Evolutionary conservation across 2,113 vertebrate genomes (phyloP), one percentile per base, ranked within the genome.

Genomic region (Hucho hucho): DNA sequence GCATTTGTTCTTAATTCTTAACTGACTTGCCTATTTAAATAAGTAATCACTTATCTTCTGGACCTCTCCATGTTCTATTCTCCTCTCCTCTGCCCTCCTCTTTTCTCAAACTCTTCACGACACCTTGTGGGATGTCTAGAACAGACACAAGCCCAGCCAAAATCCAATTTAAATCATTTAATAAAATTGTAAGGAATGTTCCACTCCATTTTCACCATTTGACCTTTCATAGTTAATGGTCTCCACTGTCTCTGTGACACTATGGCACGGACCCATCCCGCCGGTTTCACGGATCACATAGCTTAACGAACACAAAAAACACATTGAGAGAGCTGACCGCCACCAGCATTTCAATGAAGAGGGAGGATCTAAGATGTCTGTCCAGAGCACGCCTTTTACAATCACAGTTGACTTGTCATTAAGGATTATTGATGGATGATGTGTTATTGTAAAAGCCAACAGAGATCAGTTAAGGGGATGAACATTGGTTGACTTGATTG

Each of bases 231-330:
- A 26, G 16, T 70, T 64, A 71, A 76, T 47, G 69, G 77, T 87
- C 83, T 81, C 59, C 58, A 47, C 49, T 79, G 76, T 75, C 75
- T 49, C 37, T 67, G 76, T 73, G 84, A 87, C 85, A 85, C 63
- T 70, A 68, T 77, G 25, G 64, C 69, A 32, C 28, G 63, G 83
- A 76, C 78, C 80, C 75, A 77, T 83, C 74, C 78, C 76, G 73
- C 78, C 81, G 81, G 75, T 84, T 88, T 89, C 87, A 90, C 65
- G 79, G 82, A 90, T 86, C 82, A 87, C 74, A 75, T 76, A 16
- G 0, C 74, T 80, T 75, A 70, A 87, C 78, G 20, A 79, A 79
- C 59, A 79, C 3, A 77, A 70, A 77, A 77, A 79, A 79, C 64
- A 77, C 69, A 37, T 22, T 59, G 66, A 85, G 81, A 85, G 81